Base-by-base conservation (phyloP, 2,888 invertebrate genomes). In the Mystacides longicornis region DNA sequence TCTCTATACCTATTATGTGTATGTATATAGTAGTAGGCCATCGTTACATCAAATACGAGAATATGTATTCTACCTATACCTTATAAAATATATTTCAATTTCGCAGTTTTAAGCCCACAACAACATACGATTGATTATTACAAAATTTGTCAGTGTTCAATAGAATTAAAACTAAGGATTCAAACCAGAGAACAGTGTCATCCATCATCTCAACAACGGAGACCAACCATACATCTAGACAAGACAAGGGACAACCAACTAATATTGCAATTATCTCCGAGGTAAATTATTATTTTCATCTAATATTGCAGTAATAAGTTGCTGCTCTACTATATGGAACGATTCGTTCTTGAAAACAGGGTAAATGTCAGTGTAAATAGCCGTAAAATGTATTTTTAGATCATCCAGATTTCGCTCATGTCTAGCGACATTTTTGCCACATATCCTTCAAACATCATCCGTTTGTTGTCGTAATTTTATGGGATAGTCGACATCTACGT, bases 381-480 rank as follows among this genome's bases (percentile, higher is more conserved):
- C 16, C n/a, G 37, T 37, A 7, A 37, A 37, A 70, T 69, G 69
- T 77, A 77, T 76, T 76, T 77, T 71, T 75, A 75, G 76, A 74
- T 72, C 70, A 75, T 74, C 75, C 57, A 57, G 57, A 54, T 55
- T 57, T 55, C 37, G 57, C 54, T 49, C 75, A 75, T 74, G 75
- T 75, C 72, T 71, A 71, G 75, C 74, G 75, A 75, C 75, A 76
- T 75, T 77, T 77, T 75, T 77, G 77, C 77, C 77, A 77, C 77
- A 77, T 77, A 77, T 75, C 75, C 74, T 72, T 70, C 77, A 75
- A 75, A 74, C 76, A 37, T 37, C 37, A 37, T 37, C 14, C 37
- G 37, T 72, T 72, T 70, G 68, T 73, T 68, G 71, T 37, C 70
- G 68, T 72, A 71, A 70, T 69, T 73, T 71, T 67, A 65, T 69